Base-by-base conservation (phyloP, 2,113 vertebrate genomes). In the Vidua chalybeata region DNA sequence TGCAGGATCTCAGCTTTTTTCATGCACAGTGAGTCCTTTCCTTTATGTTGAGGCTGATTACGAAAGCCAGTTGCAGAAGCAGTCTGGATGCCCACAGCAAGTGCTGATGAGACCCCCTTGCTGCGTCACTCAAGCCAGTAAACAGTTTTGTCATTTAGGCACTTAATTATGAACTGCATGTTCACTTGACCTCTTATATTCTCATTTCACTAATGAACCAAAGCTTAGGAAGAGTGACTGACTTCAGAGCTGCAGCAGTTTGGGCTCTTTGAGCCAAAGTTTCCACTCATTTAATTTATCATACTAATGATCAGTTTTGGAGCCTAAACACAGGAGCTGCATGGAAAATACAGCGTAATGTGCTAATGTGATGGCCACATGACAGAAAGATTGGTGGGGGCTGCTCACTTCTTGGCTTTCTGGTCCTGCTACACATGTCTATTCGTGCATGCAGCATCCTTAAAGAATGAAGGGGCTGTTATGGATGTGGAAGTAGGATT, bases 211-310 rank as follows among this genome's bases (percentile, higher is more conserved):
- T 94, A 95, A 92, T 86, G 85, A 96, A 80, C 61, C n/a, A 78
- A 93, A 93, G 59, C 72, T 88, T 91, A 49, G 6, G 22, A 93
- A 80, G 93, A 93, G 68, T 61, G 76, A 74, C 55, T 92, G 88
- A 92, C 79, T 69, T 64, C 72, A 81, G 90, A 90, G 72, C 31
- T 90, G 75, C 58, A 80, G 71, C 24, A 56, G 14, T 85, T 80
- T 4, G 12, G 41, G 54, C 27, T 90, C 49, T 84, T 59, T 0
- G 37, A 95, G 88, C 85, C 93, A 88, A 88, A 84, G 82, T 93
- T 95, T 96, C 87, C 10, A 2, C 75, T 95, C 76, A 52, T 88
- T 94, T 96, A 24, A 59, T 90, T 96, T 95, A 88, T 95, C 93
- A 86, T 78, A 84, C 39, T 92, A 97, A 93, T 84, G 82, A 94